These are phyloP conservation scores for Orgyia antiqua DNA, from an alignment of 2,888 invertebrate species.

Conservation along the genomic window DNA sequence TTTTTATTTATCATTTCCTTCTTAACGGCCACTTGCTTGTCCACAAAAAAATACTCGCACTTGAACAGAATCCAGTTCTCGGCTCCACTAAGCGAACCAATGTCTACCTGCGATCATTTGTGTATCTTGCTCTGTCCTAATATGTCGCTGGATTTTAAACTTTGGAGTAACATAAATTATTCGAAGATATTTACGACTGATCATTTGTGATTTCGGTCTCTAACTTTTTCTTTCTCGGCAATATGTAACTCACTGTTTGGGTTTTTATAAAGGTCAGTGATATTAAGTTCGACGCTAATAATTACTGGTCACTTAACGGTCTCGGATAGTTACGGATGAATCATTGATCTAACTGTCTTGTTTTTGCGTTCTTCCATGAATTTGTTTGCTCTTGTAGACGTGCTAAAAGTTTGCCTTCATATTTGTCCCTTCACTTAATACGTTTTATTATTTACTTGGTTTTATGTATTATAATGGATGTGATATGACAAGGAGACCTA, in stretches of 20 bases:
- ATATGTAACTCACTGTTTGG: too few species aligned
- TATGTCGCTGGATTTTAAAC: slow-evolving; percentile 34
- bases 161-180: slow-evolving; percentile 11
- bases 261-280: too few species aligned
- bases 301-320: slow-evolving; percentile 45
- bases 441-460: background rate
- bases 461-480: too few species aligned
- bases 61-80: slow-evolving; percentile 66
- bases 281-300: too few species aligned
- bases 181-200: too few species aligned
- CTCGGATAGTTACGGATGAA: slow-evolving; percentile 54
- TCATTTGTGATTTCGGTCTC: too few species aligned
- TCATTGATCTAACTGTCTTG: slow-evolving; percentile 69
- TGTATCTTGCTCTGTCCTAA: slow-evolving; percentile 54
- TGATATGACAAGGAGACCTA: too few species aligned
- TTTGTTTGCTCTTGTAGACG: slow-evolving; percentile 54
- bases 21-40: slow-evolving; percentile 60
- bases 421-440: slow-evolving; percentile 12
- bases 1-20: slow-evolving; percentile 56
- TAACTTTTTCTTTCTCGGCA: too few species aligned
- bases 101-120: slow-evolving; percentile 65
- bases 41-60: slow-evolving; percentile 60
- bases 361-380: slow-evolving; percentile 56
- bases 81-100: slow-evolving; percentile 45
- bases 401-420: slow-evolving; percentile 46